Evolutionary conservation across 2,113 vertebrate species (phyloP), one percentile per base, ranked within the genome.

Genomic region (Noturus placidus): DNA sequence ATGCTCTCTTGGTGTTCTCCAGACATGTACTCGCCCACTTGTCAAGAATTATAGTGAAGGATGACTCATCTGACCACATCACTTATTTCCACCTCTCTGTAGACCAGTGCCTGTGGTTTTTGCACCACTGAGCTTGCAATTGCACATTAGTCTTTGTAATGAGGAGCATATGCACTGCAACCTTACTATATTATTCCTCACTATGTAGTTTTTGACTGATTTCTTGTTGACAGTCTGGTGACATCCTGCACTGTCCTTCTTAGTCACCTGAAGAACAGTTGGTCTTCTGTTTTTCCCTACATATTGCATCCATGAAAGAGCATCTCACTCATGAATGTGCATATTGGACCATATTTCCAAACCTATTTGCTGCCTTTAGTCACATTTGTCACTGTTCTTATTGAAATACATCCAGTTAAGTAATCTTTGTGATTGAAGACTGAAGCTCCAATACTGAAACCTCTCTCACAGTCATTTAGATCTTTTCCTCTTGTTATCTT

Each of bases 61-160:
- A 82, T 82, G 79, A 82, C 79, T 82, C 79, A 82, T 82, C 56
- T 82, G 56, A 82, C 56, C 79, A 81, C 79, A 81, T 81, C 79
- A 59, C 54, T 59, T 81, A 81, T 59, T 81, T 81, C 79, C 54
- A 82, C 78, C 78, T 61, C 79, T 42, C 56, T 82, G 79, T 82
- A 61, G 33, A 82, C 56, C 35, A 61, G 56, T 27, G 79, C 56
- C 79, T 82, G 79, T 42, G 79, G 56, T 82, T 82, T 82, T 38
- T 61, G 56, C 54, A 61, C 79, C 79, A 82, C 33, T 57, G 56
- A 82, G 35, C 33, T 82, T 6, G 33, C 56, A 61, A 15, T 82
- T 61, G 79, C 22, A 42, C 22, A 59, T 82, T 42, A 42, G 56
- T 59, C 35, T 82, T 59, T 59, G 56, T 82, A 82, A 82, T 82